Percentiles rank a stretch among this genome's conserved stretches.
Evolutionary conservation across 2,888 invertebrate species (phyloP).

Genomic region (Hydrotaea cyrtoneurina): DNA sequence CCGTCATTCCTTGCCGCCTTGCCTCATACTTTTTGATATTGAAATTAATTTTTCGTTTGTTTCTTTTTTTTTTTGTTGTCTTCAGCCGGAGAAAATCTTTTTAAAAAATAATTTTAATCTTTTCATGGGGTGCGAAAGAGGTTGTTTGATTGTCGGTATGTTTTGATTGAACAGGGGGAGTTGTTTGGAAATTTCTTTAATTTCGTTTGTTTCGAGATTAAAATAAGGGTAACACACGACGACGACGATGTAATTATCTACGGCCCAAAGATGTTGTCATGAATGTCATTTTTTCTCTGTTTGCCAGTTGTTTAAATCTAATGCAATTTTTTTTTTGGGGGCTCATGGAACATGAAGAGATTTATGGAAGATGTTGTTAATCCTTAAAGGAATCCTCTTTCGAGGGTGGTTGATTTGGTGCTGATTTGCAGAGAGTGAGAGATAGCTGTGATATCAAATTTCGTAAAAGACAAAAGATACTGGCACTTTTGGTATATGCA

Average conservation of each 20-base stretch:
- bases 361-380: slow-evolving; percentile 15
- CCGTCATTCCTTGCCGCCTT: not conserved
- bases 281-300: not conserved
- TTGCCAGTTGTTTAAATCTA: not conserved
- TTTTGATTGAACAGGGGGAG: slow-evolving; percentile 36
- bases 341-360: not conserved
- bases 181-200: not conserved
- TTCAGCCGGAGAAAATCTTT: slow-evolving; percentile 15
- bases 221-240: slow-evolving; percentile 54
- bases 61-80: slow-evolving; percentile 48
- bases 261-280: not conserved
- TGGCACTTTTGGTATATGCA: not conserved
- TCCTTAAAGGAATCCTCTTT: slow-evolving; percentile 6
- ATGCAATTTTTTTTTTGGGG: not conserved
- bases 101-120: slow-evolving; percentile 59
- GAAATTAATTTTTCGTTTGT: slow-evolving; percentile 26
- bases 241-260: not conserved
- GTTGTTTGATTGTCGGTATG: slow-evolving; percentile 21
- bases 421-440: no score
- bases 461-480: not conserved
- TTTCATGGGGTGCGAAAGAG: slow-evolving; percentile 37
- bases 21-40: not conserved
- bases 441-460: not conserved
- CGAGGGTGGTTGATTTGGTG: slow-evolving; percentile 15
- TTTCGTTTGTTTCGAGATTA: slow-evolving; percentile 39